Conservation (phyloP, 2,113 vertebrate genomes). For the Merops nubicus region DNA sequence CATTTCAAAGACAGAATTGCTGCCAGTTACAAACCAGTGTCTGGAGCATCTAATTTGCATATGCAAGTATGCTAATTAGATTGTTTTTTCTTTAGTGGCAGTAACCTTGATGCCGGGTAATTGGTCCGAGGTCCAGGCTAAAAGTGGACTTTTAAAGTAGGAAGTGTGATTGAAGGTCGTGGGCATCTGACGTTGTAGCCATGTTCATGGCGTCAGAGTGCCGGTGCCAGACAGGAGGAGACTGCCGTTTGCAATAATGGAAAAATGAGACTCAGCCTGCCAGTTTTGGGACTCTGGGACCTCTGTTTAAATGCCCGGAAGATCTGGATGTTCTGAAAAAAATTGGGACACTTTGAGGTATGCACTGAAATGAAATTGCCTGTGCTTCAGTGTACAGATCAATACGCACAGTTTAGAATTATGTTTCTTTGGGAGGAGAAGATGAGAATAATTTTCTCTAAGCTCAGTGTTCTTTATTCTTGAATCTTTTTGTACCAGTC, state of each 20-base stretch:
- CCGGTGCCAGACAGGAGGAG: constrained; percentile 39
- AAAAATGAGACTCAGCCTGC: constrained; percentile 44
- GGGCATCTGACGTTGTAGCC: constrained; percentile 40
- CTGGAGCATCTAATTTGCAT: constrained; percentile 39
- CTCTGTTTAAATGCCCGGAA: constrained; percentile 57
- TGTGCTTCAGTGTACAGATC: constrained; percentile 39
- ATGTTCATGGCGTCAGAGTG: constrained; percentile 47
- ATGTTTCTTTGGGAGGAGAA: neutral
- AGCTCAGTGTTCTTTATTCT: neutral
- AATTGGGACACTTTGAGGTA: constrained; percentile 38
- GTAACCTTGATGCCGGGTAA: constrained; percentile 28
- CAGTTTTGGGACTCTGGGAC: constrained; percentile 43
- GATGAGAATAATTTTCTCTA: neutral
- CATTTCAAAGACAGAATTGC: constrained; percentile 8
- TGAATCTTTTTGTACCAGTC: neutral
- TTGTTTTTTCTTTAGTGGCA: constrained; percentile 46
- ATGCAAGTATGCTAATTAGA: constrained; percentile 37
- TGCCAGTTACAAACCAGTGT: constrained; percentile 10
- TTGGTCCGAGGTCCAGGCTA: constrained; percentile 41
- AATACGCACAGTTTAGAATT: neutral
- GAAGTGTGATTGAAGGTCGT: constrained; percentile 36
- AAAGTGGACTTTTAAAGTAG: constrained; percentile 61
- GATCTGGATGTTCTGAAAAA: constrained; percentile 61
- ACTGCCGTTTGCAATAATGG: constrained; percentile 40
- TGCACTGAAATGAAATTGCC: constrained; percentile 55